A percentile compares a stretch with the other conserved stretches of the same genome.
phyloP scores from a whole-genome alignment of 2,888 invertebrate genomes.

The Muschampia plurimacula region DNA sequence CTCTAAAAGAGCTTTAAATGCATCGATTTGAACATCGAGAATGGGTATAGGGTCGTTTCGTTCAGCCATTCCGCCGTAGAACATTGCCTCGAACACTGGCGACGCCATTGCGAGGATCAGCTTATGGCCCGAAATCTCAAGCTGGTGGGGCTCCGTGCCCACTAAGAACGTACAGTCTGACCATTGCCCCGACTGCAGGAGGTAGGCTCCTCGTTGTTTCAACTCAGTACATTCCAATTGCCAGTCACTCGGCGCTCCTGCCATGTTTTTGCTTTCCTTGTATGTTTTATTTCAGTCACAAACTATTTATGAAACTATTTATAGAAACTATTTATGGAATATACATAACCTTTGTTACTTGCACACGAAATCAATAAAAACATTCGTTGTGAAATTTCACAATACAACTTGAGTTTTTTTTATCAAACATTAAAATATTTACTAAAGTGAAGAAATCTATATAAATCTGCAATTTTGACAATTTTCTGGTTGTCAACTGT shows the following conservation, averaged over 20 bases:
- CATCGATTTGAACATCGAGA: conserved; percentile 94
- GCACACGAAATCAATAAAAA: too few species aligned
- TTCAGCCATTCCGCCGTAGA: conserved; percentile 93
- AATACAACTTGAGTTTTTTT: too few species aligned
- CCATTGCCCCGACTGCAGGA: conserved; percentile 93
- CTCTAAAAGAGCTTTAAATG: conserved; percentile 92
- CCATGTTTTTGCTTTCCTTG: conserved; percentile 58
- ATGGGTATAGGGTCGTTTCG: conserved; percentile 92
- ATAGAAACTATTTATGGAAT: neutral
- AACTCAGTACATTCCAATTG: conserved; percentile 90
- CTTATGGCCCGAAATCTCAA: conserved; percentile 91
- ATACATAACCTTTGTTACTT: neutral
- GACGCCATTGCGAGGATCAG: conserved; percentile 94
- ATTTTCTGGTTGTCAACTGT: too few species aligned
- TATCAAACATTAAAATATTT: too few species aligned
- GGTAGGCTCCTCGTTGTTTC: conserved; percentile 89
- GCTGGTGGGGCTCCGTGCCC: conserved; percentile 91
- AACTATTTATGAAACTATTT: neutral
- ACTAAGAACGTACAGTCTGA: conserved; percentile 94
- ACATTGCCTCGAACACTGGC: conserved; percentile 96
- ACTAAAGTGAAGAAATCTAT: too few species aligned
- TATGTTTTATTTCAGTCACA: neutral
- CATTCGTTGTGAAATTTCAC: too few species aligned
- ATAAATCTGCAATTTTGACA: too few species aligned
- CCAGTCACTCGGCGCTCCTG: conserved; percentile 89